Conservation (phyloP, 2,113 vertebrate genomes). For the Cavia porcellus region DNA sequence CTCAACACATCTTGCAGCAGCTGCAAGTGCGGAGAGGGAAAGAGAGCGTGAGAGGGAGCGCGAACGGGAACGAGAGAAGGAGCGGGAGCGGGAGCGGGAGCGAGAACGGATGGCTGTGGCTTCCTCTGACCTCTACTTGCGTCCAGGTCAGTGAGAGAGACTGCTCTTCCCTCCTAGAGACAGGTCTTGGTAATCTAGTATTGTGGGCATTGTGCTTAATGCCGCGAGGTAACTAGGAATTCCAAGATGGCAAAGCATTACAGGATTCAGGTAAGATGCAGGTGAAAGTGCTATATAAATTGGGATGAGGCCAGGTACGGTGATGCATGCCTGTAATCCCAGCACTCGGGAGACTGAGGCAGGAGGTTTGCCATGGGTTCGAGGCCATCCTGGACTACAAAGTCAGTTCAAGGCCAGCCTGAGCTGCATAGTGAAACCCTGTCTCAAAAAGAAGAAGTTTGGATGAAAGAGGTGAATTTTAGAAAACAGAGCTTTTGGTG, state of each 20-base stretch:
- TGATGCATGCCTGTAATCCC: not conserved
- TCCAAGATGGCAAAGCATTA: not conserved
- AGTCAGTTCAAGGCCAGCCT: not conserved
- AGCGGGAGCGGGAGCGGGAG: slow-evolving; percentile 83
- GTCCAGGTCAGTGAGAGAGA: slow-evolving; percentile 85
- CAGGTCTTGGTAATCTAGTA: not conserved
- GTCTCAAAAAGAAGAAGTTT: not conserved
- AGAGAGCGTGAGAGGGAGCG: slow-evolving; percentile 87
- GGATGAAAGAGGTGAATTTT: not conserved
- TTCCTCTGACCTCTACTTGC: slow-evolving; percentile 89
- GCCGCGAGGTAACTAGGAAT: not conserved
- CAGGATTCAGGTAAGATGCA: not conserved
- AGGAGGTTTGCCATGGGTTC: not conserved
- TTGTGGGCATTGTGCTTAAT: not conserved
- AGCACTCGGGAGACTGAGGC: too few species aligned
- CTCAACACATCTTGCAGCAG: slow-evolving; percentile 92
- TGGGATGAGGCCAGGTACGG: not conserved
- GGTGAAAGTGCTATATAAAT: not conserved
- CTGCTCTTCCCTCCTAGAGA: not conserved
- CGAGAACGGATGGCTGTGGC: slow-evolving; percentile 86
- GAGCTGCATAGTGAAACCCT: not conserved
- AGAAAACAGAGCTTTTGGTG: not conserved
- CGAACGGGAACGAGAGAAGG: slow-evolving; percentile 80
- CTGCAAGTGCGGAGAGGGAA: slow-evolving; percentile 91
- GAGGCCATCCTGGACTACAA: not conserved